phyloP scores from a whole-genome alignment of 2,113 vertebrate species.

The Gallinago media region DNA sequence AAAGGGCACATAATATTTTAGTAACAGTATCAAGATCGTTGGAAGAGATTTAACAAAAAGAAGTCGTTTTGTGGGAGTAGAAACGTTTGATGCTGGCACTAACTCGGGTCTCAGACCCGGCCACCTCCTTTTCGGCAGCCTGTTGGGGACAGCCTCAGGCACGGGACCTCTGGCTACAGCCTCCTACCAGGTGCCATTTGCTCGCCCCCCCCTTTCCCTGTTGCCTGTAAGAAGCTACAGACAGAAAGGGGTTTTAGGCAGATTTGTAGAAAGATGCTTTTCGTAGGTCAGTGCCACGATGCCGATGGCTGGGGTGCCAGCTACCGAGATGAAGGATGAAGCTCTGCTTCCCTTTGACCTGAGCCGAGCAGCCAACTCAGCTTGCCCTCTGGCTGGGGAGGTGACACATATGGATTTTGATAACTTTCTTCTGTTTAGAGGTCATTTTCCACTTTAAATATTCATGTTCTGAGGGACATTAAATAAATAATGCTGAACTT shows the following conservation, averaged over 20 bases:
- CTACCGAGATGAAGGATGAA: background rate
- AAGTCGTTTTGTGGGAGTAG: background rate
- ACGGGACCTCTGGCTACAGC: fast-evolving
- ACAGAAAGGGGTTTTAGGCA: background rate
- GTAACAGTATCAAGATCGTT: background rate
- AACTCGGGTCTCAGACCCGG: background rate
- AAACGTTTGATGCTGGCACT: background rate
- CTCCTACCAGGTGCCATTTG: fast-evolving
- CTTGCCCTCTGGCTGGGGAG: slow-evolving; percentile 1
- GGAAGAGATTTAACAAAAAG: background rate
- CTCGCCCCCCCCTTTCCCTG: background rate
- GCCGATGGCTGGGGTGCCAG: background rate
- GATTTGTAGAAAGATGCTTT: fast-evolving
- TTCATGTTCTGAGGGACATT: slow-evolving; percentile 37
- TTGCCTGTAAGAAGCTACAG: background rate
- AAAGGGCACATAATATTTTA: background rate
- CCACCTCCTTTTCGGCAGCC: background rate
- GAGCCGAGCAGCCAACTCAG: background rate
- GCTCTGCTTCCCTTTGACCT: background rate
- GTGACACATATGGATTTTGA: slow-evolving; percentile 49
- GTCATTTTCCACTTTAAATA: slow-evolving; percentile 49
- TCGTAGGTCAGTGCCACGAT: fast-evolving
- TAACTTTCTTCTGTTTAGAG: slow-evolving; percentile 36
- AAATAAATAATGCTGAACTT: slow-evolving; percentile 53
- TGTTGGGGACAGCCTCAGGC: background rate